A percentile compares a stretch with the other conserved stretches of the same genome.
phyloP scores from a whole-genome alignment of 2,797 vertebrate genomes.

The Dipus sagitta region DNA sequence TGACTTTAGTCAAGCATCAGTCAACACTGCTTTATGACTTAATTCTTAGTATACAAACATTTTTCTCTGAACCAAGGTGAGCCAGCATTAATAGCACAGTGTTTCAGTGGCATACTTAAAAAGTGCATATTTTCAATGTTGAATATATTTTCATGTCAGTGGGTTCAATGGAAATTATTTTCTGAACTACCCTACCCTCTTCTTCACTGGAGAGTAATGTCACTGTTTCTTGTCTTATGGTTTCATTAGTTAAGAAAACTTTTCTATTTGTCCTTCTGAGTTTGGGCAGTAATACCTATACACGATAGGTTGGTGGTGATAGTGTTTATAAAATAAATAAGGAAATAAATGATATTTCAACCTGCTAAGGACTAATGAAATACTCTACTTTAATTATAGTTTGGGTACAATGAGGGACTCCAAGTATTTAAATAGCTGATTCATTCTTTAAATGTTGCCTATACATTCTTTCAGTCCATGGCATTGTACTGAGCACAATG shows the following conservation, averaged over 20 bases:
- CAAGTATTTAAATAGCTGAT: constrained; percentile 12
- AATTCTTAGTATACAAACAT: constrained; percentile 27
- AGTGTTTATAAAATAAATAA: background rate
- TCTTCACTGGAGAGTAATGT: background rate
- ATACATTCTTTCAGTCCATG: background rate
- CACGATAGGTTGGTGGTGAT: background rate
- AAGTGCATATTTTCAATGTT: background rate
- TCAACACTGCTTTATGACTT: background rate
- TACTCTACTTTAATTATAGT: background rate
- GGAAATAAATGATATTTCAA: constrained; percentile 12
- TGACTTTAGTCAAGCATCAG: background rate
- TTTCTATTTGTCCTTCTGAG: background rate
- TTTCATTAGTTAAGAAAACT: background rate
- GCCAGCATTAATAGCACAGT: background rate
- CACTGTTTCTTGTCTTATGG: background rate
- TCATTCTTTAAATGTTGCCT: constrained; percentile 5
- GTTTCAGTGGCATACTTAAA: background rate
- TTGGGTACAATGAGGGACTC: background rate
- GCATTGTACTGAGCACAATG: background rate
- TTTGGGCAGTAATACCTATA: background rate
- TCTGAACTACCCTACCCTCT: background rate
- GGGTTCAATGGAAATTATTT: background rate
- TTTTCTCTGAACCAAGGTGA: constrained; percentile 26
- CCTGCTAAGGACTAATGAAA: background rate
- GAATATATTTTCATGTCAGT: background rate